A percentile compares a stretch with the other conserved stretches of the same genome.
These are phyloP conservation scores for Pogonomyrmex barbatus DNA, from an alignment of 1,140 invertebrate genomes.

Conservation along the genomic window DNA sequence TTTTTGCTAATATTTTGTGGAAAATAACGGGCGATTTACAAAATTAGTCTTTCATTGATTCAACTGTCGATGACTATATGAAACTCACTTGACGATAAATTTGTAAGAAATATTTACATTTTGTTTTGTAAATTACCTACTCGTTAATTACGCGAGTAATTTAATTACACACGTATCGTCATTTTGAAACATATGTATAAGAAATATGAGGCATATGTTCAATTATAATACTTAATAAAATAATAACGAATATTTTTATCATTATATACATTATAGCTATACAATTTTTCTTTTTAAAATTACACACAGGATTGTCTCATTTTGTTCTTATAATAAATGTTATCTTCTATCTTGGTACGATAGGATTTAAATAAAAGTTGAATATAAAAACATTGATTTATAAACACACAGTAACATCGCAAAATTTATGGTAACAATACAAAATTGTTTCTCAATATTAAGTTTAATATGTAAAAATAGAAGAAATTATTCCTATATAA, in stretches of 20 bases:
- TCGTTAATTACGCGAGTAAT: neutral
- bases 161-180: neutral
- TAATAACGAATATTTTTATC: neutral
- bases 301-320: neutral
- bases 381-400: constrained; percentile 48
- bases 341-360: constrained; percentile 18
- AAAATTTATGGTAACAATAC: constrained; percentile 33
- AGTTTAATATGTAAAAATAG: constrained; percentile 35
- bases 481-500: constrained; percentile 41
- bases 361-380: constrained; percentile 38
- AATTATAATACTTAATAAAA: constrained; percentile 1
- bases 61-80: neutral
- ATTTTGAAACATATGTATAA: neutral
- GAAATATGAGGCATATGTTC: neutral
- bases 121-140: neutral
- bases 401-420: constrained; percentile 50
- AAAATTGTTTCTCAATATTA: constrained; percentile 52
- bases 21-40: neutral
- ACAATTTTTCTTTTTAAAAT: constrained; percentile 1
- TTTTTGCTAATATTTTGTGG: neutral
- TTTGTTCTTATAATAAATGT: constrained; percentile 17
- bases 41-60: neutral
- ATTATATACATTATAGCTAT: neutral
- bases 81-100: neutral
- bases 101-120: neutral